Evolutionary conservation across 2,797 vertebrate genomes (phyloP).

Genomic region (Chrosomus eos): DNA sequence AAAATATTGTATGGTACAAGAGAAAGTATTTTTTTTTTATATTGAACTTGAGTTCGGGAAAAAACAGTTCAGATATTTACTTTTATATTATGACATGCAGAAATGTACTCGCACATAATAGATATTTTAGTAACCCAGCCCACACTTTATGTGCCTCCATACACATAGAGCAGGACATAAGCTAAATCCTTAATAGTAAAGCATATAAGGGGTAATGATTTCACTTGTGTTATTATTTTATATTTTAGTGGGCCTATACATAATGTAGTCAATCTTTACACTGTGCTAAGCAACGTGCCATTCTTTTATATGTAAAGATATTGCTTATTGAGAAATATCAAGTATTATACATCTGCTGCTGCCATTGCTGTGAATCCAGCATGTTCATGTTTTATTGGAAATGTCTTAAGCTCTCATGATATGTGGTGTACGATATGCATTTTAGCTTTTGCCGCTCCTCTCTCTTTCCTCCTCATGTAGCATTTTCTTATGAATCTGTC

Average conservation of each 20-base stretch:
- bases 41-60: constrained; percentile 2
- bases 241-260: neutral
- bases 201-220: constrained; percentile 13
- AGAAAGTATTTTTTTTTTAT: constrained; percentile 18
- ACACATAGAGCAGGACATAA: constrained; percentile 26
- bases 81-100: constrained; percentile 20
- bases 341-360: constrained; percentile 59
- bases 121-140: neutral
- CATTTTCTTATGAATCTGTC: constrained; percentile 29
- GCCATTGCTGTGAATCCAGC: constrained; percentile 67
- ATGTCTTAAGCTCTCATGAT: constrained; percentile 78
- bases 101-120: neutral
- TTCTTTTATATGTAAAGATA: constrained; percentile 45
- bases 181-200: constrained; percentile 24
- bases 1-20: constrained; percentile 30
- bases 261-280: constrained; percentile 27
- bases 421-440: constrained; percentile 63
- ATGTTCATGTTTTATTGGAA: constrained; percentile 67
- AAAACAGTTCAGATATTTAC: neutral
- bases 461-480: constrained; percentile 55
- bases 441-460: constrained; percentile 60
- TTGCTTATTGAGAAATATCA: constrained; percentile 46
- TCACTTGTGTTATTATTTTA: constrained; percentile 11
- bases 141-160: constrained; percentile 21
- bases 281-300: constrained; percentile 40